Evolutionary conservation across 2,797 vertebrate species (phyloP).

Genomic region (Ciconia nigra): DNA sequence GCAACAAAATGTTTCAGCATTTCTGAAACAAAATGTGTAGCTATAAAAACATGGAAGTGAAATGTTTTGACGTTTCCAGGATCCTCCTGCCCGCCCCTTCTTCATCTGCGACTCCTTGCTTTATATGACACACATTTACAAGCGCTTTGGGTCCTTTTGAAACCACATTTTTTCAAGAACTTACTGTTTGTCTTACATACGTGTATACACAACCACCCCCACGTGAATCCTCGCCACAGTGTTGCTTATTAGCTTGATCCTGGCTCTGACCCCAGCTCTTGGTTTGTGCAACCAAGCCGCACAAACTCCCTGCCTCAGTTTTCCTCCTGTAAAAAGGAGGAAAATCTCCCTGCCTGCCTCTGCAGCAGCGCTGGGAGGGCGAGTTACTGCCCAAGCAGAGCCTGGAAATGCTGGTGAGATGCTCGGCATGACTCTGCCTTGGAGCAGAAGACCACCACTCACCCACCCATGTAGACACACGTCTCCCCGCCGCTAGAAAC

Average conservation of each 20-base stretch:
- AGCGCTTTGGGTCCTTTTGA: background rate
- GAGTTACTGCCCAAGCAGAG: background rate
- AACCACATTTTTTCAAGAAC: background rate
- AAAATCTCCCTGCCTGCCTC: background rate
- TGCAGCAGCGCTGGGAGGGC: fast-evolving
- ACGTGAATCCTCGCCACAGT: fast-evolving
- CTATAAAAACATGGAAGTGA: slow-evolving; percentile 15
- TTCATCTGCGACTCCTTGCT: slow-evolving; percentile 1
- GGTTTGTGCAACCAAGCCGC: background rate
- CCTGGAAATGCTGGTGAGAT: background rate
- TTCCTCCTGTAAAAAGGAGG: background rate
- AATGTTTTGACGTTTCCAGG: slow-evolving; percentile 49
- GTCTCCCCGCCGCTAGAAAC: background rate
- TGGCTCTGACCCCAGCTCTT: background rate
- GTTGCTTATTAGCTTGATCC: background rate
- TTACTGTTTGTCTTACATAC: background rate
- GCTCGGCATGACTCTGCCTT: background rate
- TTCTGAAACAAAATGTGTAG: slow-evolving; percentile 37
- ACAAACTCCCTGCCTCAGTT: background rate
- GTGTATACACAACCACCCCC: background rate
- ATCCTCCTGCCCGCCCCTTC: slow-evolving; percentile 34
- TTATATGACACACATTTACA: background rate
- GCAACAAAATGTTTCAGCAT: slow-evolving; percentile 39
- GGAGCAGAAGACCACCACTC: background rate
- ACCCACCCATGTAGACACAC: fast-evolving